phyloP scores from a whole-genome alignment of 1,140 invertebrate species.

The Drosophila ananassae region DNA sequence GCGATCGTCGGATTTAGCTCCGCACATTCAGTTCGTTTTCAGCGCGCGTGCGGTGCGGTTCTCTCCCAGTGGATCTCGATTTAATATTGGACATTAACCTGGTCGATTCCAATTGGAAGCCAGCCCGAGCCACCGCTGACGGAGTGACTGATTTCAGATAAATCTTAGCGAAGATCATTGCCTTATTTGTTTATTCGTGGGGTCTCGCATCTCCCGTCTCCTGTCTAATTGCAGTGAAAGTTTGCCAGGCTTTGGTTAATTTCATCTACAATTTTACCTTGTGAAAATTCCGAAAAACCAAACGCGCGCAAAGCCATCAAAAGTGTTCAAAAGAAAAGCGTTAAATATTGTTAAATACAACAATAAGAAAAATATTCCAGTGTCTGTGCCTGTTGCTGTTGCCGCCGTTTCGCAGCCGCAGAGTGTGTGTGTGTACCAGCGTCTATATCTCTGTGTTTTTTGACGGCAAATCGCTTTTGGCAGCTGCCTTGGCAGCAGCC shows the following conservation, averaged over 20 bases:
- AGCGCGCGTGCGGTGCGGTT: constrained; percentile 83
- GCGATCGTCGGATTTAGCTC: constrained; percentile 44
- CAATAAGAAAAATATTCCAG: constrained; percentile 46
- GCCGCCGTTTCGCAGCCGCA: constrained; percentile 2
- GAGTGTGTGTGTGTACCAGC: constrained; percentile 43
- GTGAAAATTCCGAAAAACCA: constrained; percentile 72
- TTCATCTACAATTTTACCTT: constrained; percentile 61
- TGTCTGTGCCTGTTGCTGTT: constrained; percentile 31
- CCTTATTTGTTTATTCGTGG: constrained; percentile 36
- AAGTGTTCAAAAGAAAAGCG: constrained; percentile 66
- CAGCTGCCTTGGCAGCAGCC: constrained; percentile 64
- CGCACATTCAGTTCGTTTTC: constrained; percentile 79
- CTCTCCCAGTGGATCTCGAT: constrained; percentile 55
- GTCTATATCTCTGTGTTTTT: constrained; percentile 45
- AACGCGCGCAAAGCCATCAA: constrained; percentile 62
- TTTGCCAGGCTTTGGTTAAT: constrained; percentile 42
- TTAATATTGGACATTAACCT: constrained; percentile 31
- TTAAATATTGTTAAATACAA: constrained; percentile 52
- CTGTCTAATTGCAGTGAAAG: constrained; percentile 72
- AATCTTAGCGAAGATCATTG: constrained; percentile 40
- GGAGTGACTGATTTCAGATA: constrained; percentile 21
- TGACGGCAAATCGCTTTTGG: constrained; percentile 60
- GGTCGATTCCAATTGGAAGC: constrained; percentile 9
- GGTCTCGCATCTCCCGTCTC: constrained; percentile 14
- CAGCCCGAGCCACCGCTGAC: constrained; percentile 5